A percentile compares a stretch with the other conserved stretches of the same genome.
phyloP scores from a whole-genome alignment of 2,113 vertebrate species.

The Prunella himalayana region DNA sequence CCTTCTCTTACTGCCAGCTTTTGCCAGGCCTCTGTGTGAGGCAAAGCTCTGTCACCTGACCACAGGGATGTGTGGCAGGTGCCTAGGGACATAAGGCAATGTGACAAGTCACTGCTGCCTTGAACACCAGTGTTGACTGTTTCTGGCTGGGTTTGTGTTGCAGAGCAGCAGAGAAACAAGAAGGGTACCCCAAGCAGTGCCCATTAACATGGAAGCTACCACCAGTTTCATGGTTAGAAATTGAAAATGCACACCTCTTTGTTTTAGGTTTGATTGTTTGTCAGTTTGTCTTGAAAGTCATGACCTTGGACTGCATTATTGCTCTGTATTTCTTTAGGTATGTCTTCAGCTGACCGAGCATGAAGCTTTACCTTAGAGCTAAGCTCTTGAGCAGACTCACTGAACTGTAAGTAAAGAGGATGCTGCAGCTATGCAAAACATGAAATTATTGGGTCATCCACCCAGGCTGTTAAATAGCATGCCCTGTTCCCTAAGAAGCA shows the following conservation, averaged over 20 bases:
- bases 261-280: neutral
- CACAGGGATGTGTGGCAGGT: neutral
- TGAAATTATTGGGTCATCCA: neutral
- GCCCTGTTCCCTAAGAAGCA: neutral
- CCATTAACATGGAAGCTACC: accelerated
- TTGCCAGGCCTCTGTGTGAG: neutral
- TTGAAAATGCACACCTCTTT: neutral
- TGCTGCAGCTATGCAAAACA: neutral
- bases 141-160: neutral
- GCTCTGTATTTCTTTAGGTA: neutral
- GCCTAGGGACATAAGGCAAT: neutral
- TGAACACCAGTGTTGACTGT: neutral
- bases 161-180: neutral
- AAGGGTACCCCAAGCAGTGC: neutral
- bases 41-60: neutral
- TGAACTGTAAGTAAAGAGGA: neutral
- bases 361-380: neutral
- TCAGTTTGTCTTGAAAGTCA: neutral
- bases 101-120: neutral
- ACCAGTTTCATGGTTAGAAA: neutral
- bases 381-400: neutral
- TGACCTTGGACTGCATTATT: neutral
- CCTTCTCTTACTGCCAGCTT: neutral
- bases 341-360: neutral
- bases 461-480: neutral